Base-by-base conservation (phyloP, 2,888 invertebrate species). In the Plebejus anna region DNA sequence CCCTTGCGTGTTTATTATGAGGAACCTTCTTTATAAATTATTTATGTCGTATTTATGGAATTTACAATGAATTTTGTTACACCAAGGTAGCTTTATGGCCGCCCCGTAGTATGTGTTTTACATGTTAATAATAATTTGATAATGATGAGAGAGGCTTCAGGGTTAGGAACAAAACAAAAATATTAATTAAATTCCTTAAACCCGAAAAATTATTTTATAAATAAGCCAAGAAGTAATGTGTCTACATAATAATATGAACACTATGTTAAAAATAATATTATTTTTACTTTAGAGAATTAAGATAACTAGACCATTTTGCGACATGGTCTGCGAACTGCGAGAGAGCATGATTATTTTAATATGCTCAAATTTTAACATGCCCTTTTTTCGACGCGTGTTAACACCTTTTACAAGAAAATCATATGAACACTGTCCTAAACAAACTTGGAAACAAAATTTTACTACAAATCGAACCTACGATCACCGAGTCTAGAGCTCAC, bases 11-110 rank as follows among this genome's bases (percentile, higher is more conserved):
- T 76, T 76, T 71, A 76, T 76, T 71, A 76, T 71, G 76, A 78
- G 77, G 80, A 80, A 80, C 81, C 79, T 79, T 81, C 78, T 80
- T 80, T 80, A 77, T 79, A 78, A 77, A 77, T 76, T 75, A 78
- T 76, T 75, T 76, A 73, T 76, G 75, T 75, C 38, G 42, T 75
- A 61, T 75, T 75, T 75, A 61, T 59, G 61, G 75, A 36, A 61
- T 75, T 61, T 42, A 75, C 61, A 59, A 75, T 42, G 57, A 61
- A 75, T 59, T 61, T 75, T 22, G 38, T 59, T 59, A 55, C 32
- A 61, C 38, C 66, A 66, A 61, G 16, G 38, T 57, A 75, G 59
- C 61, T 75, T 75, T 61, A 75, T 61, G n/a, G n/a, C 38, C 51
- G 16, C n/a, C 22, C 22, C 47, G 16, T 59, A 59, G 59, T 66